A percentile compares a stretch with the other conserved stretches of the same genome.
Conservation (phyloP, 1,140 invertebrate genomes). For the Caenorhabditis latens region DNA sequence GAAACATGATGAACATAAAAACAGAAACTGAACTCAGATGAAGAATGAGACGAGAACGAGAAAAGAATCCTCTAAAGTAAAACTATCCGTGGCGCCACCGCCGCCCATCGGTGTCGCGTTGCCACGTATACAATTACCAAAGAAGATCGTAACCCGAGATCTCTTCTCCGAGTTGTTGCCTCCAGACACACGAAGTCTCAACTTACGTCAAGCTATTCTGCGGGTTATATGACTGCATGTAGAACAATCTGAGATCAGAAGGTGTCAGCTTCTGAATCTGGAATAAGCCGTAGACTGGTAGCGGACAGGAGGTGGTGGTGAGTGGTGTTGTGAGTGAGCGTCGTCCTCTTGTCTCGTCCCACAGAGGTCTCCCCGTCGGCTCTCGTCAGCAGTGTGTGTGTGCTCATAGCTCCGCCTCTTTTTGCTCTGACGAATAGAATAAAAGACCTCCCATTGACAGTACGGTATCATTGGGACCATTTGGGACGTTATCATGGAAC, state of each 20-base stretch:
- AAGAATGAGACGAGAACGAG: not conserved
- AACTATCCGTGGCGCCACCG: conserved; percentile 50
- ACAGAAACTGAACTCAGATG: not conserved
- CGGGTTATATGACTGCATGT: conserved; percentile 49
- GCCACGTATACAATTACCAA: conserved; percentile 56
- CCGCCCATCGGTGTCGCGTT: conserved; percentile 51
- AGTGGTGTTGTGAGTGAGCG: conserved; percentile 51
- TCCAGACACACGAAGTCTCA: conserved; percentile 32
- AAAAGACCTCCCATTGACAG: conserved; percentile 1
- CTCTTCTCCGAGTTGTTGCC: conserved; percentile 27
- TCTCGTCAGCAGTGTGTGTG: not conserved
- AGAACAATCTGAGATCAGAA: conserved; percentile 18
- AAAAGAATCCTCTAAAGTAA: conserved; percentile 47
- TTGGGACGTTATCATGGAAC: not conserved
- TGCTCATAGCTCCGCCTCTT: conserved; percentile 35
- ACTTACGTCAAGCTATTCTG: conserved; percentile 44
- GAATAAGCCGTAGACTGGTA: not conserved
- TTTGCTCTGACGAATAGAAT: conserved; percentile 21
- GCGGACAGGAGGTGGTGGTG: conserved; percentile 38
- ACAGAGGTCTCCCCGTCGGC: not conserved
- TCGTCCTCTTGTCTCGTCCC: conserved; percentile 48
- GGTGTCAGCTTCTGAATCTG: not conserved
- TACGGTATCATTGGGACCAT: conserved; percentile 34
- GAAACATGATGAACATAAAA: too few relatives aligned
- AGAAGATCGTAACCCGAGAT: conserved; percentile 54